phyloP scores from a whole-genome alignment of 1,140 invertebrate species.

The Leucophenga varia region DNA sequence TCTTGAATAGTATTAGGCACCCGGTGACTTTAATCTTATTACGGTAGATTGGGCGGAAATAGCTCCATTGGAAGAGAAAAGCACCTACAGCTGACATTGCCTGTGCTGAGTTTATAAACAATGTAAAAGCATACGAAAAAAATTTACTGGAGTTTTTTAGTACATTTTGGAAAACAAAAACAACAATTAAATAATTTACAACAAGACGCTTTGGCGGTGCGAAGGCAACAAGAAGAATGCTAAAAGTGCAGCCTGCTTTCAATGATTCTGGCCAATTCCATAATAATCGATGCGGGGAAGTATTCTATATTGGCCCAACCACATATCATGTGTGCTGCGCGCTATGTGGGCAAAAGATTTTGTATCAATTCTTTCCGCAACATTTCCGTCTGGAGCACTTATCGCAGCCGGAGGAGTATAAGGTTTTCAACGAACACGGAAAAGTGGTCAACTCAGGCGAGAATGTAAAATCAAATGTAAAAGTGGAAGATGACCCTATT shows the following conservation, averaged over 20 bases:
- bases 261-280: slow-evolving; percentile 6
- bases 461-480: slow-evolving; percentile 6
- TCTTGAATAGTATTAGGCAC: no score
- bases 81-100: no score
- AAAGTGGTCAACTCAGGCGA: slow-evolving; percentile 12
- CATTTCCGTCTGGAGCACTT: slow-evolving; percentile 35
- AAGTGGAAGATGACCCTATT: slow-evolving; percentile 29
- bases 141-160: no score
- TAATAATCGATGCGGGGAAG: slow-evolving; percentile 36
- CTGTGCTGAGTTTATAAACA: no score
- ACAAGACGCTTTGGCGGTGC: no score
- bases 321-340: slow-evolving; percentile 36
- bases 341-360: slow-evolving; percentile 29
- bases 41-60: no score
- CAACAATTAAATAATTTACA: no score
- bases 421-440: slow-evolving; percentile 10
- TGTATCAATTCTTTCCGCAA: slow-evolving; percentile 25
- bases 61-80: no score
- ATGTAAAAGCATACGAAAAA: no score
- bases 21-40: no score
- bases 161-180: no score
- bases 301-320: slow-evolving; percentile 24
- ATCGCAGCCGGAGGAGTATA: background rate
- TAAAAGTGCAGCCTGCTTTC: slow-evolving; percentile 16
- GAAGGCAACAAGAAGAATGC: no score